A percentile compares a stretch with the other conserved stretches of the same genome.
These are phyloP conservation scores for Lasioglossum morio DNA, from an alignment of 2,888 invertebrate species.

Conservation along the genomic window DNA sequence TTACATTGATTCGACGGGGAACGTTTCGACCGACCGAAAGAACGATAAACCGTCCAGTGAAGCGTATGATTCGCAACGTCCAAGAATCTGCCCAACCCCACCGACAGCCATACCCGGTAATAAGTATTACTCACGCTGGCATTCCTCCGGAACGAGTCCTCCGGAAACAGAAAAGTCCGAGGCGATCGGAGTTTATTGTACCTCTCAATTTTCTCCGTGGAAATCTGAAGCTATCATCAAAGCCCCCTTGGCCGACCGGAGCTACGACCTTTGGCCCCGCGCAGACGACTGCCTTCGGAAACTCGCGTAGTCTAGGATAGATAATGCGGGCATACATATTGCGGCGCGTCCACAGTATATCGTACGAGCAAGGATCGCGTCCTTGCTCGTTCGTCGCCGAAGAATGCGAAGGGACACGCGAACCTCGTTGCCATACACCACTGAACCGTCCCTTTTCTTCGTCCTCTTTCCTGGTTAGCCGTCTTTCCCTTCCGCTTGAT, in stretches of 20 bases:
- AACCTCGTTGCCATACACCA: conserved; percentile 40
- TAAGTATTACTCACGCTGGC: conserved; percentile 33
- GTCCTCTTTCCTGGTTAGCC: conserved; percentile 1
- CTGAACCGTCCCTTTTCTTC: conserved; percentile 14
- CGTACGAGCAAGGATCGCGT: conserved; percentile 56
- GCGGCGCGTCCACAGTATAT: conserved; percentile 43
- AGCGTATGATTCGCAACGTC: conserved; percentile 22
- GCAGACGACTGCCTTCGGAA: conserved; percentile 58
- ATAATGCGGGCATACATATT: conserved; percentile 68
- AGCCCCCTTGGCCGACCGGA: conserved; percentile 39
- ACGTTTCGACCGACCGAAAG: not conserved
- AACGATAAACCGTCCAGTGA: conserved; percentile 21
- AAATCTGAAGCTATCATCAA: conserved; percentile 70
- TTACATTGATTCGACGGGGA: conserved; percentile 24
- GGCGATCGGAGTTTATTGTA: conserved; percentile 51
- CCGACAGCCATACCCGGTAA: conserved; percentile 26
- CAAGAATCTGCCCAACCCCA: conserved; percentile 16
- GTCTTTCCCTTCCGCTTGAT: not conserved
- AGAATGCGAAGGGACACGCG: conserved; percentile 65
- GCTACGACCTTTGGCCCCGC: conserved; percentile 63
- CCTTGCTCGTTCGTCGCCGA: conserved; percentile 56
- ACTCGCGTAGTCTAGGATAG: conserved; percentile 61
- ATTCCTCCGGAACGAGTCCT: conserved; percentile 8
- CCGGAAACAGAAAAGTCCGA: conserved; percentile 36
- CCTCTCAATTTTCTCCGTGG: conserved; percentile 67